Percentiles rank a stretch among this genome's conserved stretches.
phyloP scores from a whole-genome alignment of 2,888 invertebrate genomes.

The Cremastobaeus sp. region DNA sequence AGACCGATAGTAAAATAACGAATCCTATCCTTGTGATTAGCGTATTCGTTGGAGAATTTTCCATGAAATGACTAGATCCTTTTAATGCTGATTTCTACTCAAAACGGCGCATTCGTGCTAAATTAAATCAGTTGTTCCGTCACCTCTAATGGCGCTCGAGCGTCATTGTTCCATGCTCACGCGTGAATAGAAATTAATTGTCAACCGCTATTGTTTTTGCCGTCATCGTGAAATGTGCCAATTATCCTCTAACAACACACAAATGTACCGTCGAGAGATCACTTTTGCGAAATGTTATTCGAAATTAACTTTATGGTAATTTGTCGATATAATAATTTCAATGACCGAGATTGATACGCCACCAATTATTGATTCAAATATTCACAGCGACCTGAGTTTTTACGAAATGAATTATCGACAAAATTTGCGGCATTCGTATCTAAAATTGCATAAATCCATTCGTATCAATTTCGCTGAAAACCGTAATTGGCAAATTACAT shows the following conservation, averaged over 20 bases:
- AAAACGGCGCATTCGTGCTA: constrained; percentile 15
- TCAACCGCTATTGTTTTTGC: constrained; percentile 56
- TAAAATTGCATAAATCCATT: constrained; percentile 12
- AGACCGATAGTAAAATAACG: constrained; percentile 62
- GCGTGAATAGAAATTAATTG: constrained; percentile 55
- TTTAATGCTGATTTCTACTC: constrained; percentile 53
- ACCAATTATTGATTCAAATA: constrained; percentile 50
- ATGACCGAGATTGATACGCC: constrained; percentile 42
- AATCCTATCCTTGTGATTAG: constrained; percentile 57
- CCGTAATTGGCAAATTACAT: too few species aligned
- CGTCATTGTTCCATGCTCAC: constrained; percentile 52
- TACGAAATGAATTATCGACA: constrained; percentile 15
- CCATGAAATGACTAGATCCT: constrained; percentile 21
- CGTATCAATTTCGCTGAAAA: too few species aligned
- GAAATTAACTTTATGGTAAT: constrained; percentile 61
- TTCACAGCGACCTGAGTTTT: constrained; percentile 36
- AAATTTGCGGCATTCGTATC: constrained; percentile 12
- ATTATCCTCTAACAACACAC: constrained; percentile 50
- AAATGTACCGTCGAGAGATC: constrained; percentile 42
- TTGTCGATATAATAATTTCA: constrained; percentile 47
- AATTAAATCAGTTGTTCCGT: constrained; percentile 62
- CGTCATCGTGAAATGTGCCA: constrained; percentile 58
- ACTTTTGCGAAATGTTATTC: constrained; percentile 52
- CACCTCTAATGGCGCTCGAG: constrained; percentile 42
- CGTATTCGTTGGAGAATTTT: constrained; percentile 52